A percentile compares a stretch with the other conserved stretches of the same genome.
These are phyloP conservation scores for Synodontis membranacea DNA, from an alignment of 2,113 vertebrate species.

Conservation along the genomic window DNA sequence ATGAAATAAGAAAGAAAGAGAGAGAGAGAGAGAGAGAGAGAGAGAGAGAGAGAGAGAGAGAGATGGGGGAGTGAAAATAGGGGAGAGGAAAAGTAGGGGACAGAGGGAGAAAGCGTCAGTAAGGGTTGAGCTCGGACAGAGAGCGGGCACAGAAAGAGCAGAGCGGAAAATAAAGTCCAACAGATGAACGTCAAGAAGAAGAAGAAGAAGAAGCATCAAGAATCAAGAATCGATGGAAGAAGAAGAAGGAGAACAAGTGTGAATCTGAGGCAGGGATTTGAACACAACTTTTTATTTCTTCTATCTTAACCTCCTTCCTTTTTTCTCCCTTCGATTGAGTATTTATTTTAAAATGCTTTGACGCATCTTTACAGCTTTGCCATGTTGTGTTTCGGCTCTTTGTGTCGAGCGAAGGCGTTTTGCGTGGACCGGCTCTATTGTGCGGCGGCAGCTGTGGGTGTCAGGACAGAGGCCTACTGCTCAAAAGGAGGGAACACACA, in stretches of 20 bases:
- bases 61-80: conserved; percentile 45
- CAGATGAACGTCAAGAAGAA: background rate
- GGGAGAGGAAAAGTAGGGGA: conserved; percentile 64
- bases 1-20: conserved; percentile 76
- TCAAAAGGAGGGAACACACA: conserved; percentile 23
- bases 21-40: conserved; percentile 59
- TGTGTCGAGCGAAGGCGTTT: conserved; percentile 32
- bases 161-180: background rate
- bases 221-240: background rate
- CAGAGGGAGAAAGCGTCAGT: conserved; percentile 64
- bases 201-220: background rate
- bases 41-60: conserved; percentile 54
- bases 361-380: background rate
- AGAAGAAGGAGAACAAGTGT: background rate
- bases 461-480: conserved; percentile 32
- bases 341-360: background rate
- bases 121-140: conserved; percentile 41
- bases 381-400: conserved; percentile 9
- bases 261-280: conserved; percentile 12
- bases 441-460: conserved; percentile 39
- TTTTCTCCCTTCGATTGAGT: background rate
- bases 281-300: conserved; percentile 18
- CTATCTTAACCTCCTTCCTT: conserved; percentile 10
- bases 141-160: background rate
- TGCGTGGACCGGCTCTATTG: conserved; percentile 28